Base-by-base conservation (phyloP, 2,888 invertebrate species). In the Folsomia candida region DNA sequence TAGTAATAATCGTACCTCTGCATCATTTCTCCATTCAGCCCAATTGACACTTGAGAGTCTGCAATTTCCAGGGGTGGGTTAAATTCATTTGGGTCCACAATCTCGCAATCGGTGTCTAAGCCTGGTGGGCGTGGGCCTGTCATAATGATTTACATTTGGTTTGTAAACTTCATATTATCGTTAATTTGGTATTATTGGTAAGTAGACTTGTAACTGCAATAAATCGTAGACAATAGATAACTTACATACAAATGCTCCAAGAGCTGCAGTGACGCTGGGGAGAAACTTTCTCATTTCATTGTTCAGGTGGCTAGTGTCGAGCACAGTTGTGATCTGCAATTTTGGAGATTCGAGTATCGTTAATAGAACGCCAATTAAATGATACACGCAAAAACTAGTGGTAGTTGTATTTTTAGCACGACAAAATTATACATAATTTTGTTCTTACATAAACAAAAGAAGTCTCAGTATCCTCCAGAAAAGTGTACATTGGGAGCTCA, bases 371-470 rank as follows among this genome's bases (percentile, higher is more conserved):
- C 18, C 14, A 20, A 18, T 29, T 14, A 62, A 24, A 20, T n/a
- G n/a, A n/a, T n/a, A n/a, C n/a, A n/a, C n/a, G n/a, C n/a, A n/a
- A n/a, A n/a, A n/a, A n/a, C n/a, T n/a, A n/a, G n/a, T n/a, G n/a
- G n/a, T n/a, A n/a, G n/a, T n/a, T n/a, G n/a, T n/a, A n/a, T n/a
- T n/a, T 14, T 24, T 22, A 62, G 9, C 14, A 28, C 14, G 9
- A 59, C 47, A 28, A 26, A 37, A 62, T 18, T 18, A 25, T 14
- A 11, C 24, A 22, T 24, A 24, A 25, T 63, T 60, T n/a, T 20
- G 25, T 6, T 3, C 89, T 87, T 83, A 93, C 93, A 83, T 92
- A 90, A 75, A 93, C 89, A 83, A 94, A 94, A 83, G 91, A 91
- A 2, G 91, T 91, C 77, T 90, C 88, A 59, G 93, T 84, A 82